These are phyloP conservation scores for Abrostola tripartita DNA, from an alignment of 2,888 invertebrate species.

Conservation along the genomic window DNA sequence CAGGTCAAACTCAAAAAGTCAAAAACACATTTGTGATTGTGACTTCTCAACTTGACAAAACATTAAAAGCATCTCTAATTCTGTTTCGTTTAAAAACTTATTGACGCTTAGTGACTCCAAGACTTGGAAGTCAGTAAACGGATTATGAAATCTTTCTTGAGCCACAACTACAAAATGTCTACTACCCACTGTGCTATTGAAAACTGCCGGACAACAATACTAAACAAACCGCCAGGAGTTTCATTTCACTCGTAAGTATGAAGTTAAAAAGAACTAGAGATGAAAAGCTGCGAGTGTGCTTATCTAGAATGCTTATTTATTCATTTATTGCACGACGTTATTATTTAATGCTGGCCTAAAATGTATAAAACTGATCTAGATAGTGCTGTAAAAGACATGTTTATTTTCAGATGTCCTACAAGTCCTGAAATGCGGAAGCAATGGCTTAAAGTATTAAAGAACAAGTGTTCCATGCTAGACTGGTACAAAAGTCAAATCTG, in stretches of 20 bases:
- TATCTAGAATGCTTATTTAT: no score
- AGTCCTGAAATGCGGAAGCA: constrained; percentile 73
- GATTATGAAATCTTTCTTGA: not conserved
- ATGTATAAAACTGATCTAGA: not conserved
- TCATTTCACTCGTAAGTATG: constrained; percentile 75
- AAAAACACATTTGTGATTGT: no score
- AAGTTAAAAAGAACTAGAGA: not conserved
- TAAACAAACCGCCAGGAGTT: constrained; percentile 74
- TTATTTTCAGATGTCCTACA: constrained; percentile 71
- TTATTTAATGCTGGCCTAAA: no score
- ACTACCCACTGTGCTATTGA: constrained; percentile 73
- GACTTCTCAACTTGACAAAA: no score
- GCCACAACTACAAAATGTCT: constrained; percentile 56
- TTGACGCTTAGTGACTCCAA: no score
- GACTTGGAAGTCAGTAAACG: not conserved
- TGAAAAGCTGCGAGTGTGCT: no score
- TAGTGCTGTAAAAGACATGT: not conserved
- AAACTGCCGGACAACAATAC: constrained; percentile 73
- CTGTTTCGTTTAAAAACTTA: no score
- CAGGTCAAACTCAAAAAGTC: no score
- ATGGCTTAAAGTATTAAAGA: constrained; percentile 76
- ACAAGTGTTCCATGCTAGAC: constrained; percentile 74
- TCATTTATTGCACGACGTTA: no score
- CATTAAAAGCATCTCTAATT: no score
- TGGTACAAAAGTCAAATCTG: constrained; percentile 80